Evolutionary conservation across 2,888 invertebrate species (phyloP).

Genomic region (Pterostichus niger): DNA sequence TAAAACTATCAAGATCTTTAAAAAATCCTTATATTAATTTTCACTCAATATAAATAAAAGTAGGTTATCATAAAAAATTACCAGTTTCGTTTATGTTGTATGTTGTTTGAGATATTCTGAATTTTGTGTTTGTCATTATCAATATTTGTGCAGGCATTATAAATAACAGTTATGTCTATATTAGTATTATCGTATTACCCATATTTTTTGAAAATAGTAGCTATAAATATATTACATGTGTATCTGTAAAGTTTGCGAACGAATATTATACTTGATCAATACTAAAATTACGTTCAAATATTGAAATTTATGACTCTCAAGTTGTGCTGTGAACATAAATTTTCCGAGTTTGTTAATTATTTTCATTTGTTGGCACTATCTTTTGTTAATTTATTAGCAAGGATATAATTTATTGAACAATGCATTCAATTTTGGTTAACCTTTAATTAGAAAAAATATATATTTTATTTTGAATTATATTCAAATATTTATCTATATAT

Average conservation of each 20-base stretch:
- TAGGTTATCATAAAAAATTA: no score
- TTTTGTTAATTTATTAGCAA: constrained; percentile 1
- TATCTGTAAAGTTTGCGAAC: constrained; percentile 1
- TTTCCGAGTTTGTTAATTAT: constrained; percentile 33
- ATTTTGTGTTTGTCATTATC: neutral
- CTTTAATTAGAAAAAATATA: neutral
- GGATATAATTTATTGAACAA: constrained; percentile 19
- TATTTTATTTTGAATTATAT: neutral
- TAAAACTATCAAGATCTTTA: neutral
- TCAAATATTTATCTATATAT: neutral
- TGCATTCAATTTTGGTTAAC: neutral
- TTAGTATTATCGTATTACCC: no score
- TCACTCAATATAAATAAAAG: no score
- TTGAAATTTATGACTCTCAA: constrained; percentile 21
- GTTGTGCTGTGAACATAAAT: constrained; percentile 9
- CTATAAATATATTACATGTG: neutral
- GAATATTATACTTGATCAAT: constrained; percentile 21
- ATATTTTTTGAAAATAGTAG: neutral
- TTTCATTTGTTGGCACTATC: constrained; percentile 27
- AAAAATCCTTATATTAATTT: no score
- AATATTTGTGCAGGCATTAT: neutral
- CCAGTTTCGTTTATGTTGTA: no score
- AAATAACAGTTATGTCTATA: neutral
- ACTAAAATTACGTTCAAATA: constrained; percentile 14
- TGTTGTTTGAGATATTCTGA: no score